Evolutionary conservation across 2,113 vertebrate genomes (phyloP).

Genomic region (Ictidomys tridecemlineatus): DNA sequence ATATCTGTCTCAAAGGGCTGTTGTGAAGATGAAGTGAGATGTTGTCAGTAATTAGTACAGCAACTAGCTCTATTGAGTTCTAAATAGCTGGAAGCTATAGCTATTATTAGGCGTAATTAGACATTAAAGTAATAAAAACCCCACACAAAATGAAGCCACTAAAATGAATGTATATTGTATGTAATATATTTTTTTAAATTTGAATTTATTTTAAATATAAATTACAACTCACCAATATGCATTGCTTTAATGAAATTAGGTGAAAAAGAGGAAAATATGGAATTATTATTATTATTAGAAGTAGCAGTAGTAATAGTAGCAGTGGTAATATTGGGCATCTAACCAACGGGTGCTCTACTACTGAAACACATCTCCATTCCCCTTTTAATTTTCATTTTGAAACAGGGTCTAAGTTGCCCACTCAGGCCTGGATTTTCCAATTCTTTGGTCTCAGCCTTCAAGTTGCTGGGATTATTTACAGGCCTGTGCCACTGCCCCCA

Average conservation of each 20-base stretch:
- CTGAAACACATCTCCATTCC: no score
- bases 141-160: background rate
- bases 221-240: background rate
- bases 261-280: background rate
- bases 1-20: background rate
- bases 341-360: no score
- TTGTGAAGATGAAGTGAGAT: background rate
- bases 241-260: background rate
- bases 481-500: no score
- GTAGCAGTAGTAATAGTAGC: no score
- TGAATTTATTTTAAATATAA: slow-evolving; percentile 23
- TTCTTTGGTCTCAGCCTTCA: no score
- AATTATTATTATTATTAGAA: background rate
- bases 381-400: no score
- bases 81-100: background rate
- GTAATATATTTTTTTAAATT: background rate
- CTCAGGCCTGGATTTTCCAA: no score
- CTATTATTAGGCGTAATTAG: slow-evolving; percentile 45
- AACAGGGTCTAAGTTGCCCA: no score
- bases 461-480: no score
- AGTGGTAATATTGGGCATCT: no score
- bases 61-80: background rate
- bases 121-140: slow-evolving; percentile 18
- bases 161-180: background rate
- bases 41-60: background rate